Base-by-base conservation (phyloP, 2,888 invertebrate genomes). In the Eristalinus sepulchralis region DNA sequence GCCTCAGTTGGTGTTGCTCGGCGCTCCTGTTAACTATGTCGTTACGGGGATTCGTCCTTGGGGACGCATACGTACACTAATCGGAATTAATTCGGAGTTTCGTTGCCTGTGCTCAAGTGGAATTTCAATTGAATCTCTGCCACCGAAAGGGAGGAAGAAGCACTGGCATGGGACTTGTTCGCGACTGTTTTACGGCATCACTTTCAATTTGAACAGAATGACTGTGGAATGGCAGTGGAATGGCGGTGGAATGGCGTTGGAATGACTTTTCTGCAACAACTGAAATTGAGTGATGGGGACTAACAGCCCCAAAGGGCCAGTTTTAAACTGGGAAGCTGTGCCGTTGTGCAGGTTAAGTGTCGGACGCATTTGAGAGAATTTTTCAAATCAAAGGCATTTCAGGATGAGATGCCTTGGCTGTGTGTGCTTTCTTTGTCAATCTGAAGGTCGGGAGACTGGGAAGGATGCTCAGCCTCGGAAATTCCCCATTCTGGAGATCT, bases 81-180 rank as follows among this genome's bases (percentile, higher is more conserved):
- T 83, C 73, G 79, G 73, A 83, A 83, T 83, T 79, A 83, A 83
- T 83, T 83, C 79, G 36, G 73, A 83, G 57, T 79, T 83, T 59
- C 68, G 70, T 83, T 79, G 79, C 70, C 63, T 73, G 73, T 20
- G 73, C 79, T 79, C 64, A 57, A 83, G 59, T 75, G 60, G 83
- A 79, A 83, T 83, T 83, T 79, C 79, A 83, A 83, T 83, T 83
- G 78, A 78, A 83, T 39, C 63, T 70, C 11, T 24, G 5, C 13
- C 1, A 4, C 0, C 39, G 39, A 3, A 13, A 8, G 47, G 47
- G 17, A 8, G 47, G 9, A 47, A 8, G 17, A 47, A 47, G 47
- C 17, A 47, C 47, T 47, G 47, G 47, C 47, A 47, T 47, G 47
- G 47, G 39, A 39, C 39, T 39, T 39, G 39, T 39, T 39, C 39